These are phyloP conservation scores for Pterophyllum scalare DNA, from an alignment of 2,113 vertebrate genomes.

Conservation along the genomic window DNA sequence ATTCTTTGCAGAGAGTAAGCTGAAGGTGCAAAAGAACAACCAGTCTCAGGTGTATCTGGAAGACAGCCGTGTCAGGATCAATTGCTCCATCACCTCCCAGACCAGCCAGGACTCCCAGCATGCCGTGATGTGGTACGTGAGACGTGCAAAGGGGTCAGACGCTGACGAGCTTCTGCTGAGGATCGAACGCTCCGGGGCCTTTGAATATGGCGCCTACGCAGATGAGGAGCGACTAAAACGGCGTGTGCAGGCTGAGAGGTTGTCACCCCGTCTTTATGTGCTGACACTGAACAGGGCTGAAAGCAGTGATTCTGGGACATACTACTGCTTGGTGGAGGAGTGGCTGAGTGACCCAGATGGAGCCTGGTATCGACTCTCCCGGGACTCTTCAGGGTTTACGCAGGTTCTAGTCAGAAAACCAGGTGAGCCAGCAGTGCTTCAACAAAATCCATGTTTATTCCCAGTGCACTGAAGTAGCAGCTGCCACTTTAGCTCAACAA, in stretches of 20 bases:
- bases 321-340: constrained; percentile 98
- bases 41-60: constrained; percentile 89
- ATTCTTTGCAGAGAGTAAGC: constrained; percentile 85
- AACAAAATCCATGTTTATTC: constrained; percentile 26
- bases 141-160: constrained; percentile 79
- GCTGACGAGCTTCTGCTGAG: constrained; percentile 92
- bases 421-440: constrained; percentile 78
- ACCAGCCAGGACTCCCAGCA: constrained; percentile 92
- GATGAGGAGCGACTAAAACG: constrained; percentile 90
- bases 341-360: constrained; percentile 91
- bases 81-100: constrained; percentile 90
- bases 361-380: constrained; percentile 88
- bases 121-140: constrained; percentile 92
- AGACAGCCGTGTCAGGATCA: constrained; percentile 89
- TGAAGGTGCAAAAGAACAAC: constrained; percentile 92
- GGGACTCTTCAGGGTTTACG: constrained; percentile 88
- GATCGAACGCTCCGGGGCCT: constrained; percentile 88
- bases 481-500: constrained; percentile 81
- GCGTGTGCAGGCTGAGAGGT: constrained; percentile 91
- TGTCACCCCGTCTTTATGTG: constrained; percentile 87
- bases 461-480: constrained; percentile 75
- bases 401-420: constrained; percentile 90
- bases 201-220: constrained; percentile 91
- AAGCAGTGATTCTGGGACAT: constrained; percentile 90
- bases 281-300: constrained; percentile 92